Conservation (phyloP, 2,888 invertebrate genomes). For the Caenorhabditis sp. region DNA sequence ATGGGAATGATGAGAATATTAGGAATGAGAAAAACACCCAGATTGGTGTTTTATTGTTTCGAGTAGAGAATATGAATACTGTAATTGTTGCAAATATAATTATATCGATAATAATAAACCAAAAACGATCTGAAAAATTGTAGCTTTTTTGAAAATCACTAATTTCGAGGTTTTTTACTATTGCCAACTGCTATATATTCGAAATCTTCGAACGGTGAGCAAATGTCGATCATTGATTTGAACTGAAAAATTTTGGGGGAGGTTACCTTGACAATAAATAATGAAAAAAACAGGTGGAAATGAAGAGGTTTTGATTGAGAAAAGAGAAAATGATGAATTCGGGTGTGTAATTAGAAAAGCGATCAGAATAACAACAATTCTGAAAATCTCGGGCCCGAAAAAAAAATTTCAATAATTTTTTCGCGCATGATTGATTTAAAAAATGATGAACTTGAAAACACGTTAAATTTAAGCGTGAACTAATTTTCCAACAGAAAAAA, state of each 20-base stretch:
- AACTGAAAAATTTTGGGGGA: not conserved
- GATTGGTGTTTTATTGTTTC: slow-evolving; percentile 7
- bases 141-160: not conserved
- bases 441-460: too few relatives aligned
- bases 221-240: slow-evolving; percentile 23
- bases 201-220: slow-evolving; percentile 29
- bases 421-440: too few relatives aligned
- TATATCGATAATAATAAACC: slow-evolving; percentile 6
- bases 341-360: too few relatives aligned
- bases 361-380: too few relatives aligned
- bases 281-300: too few relatives aligned
- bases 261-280: not conserved
- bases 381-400: too few relatives aligned
- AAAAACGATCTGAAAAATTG: slow-evolving; percentile 12
- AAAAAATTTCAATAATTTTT: too few relatives aligned
- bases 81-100: slow-evolving; percentile 8
- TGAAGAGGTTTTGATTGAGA: too few relatives aligned
- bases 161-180: slow-evolving; percentile 13
- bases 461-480: too few relatives aligned
- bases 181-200: slow-evolving; percentile 28
- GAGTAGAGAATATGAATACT: slow-evolving; percentile 1
- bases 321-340: too few relatives aligned
- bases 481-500: too few relatives aligned
- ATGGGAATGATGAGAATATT: slow-evolving; percentile 18
- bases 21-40: slow-evolving; percentile 1